Percentiles rank a stretch among this genome's conserved stretches.
phyloP scores from a whole-genome alignment of 2,113 vertebrate species.

The Sapajus apella region DNA sequence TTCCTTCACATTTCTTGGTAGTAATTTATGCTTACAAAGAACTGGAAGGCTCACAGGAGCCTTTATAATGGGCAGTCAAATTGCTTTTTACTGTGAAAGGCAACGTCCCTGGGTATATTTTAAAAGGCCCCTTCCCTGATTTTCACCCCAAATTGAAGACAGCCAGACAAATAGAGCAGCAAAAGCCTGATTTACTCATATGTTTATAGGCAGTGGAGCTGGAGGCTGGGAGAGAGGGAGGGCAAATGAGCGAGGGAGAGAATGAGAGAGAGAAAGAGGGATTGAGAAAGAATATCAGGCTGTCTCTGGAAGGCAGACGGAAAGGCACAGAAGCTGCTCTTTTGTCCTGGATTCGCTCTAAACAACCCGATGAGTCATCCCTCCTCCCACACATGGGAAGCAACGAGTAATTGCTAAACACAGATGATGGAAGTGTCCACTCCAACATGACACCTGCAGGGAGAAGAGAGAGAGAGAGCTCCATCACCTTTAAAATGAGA shows the following conservation, averaged over 20 bases:
- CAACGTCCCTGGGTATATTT: not conserved
- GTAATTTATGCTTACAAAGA: not conserved
- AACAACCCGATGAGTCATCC: not conserved
- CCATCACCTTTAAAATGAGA: not conserved
- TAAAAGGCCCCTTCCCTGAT: not conserved
- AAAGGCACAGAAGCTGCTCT: not conserved
- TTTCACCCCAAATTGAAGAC: not conserved
- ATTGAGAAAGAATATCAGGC: not conserved
- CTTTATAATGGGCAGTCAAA: not conserved
- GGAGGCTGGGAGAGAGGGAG: too few relatives aligned
- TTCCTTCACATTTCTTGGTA: not conserved
- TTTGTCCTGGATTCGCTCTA: constrained; percentile 9
- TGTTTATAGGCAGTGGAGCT: not conserved
- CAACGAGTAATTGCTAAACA: not conserved
- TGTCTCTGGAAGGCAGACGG: not conserved
- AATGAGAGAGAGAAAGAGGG: too few relatives aligned
- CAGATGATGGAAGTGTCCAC: not conserved
- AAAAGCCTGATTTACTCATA: not conserved
- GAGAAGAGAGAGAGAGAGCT: not conserved
- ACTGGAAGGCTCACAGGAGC: not conserved
- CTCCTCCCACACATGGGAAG: not conserved
- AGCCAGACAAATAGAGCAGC: not conserved
- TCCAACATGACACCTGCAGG: not conserved
- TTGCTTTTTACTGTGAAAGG: not conserved
- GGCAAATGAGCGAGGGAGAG: rapidly evolving